These are phyloP conservation scores for Hucho hucho DNA, from an alignment of 2,113 vertebrate genomes.

Conservation along the genomic window DNA sequence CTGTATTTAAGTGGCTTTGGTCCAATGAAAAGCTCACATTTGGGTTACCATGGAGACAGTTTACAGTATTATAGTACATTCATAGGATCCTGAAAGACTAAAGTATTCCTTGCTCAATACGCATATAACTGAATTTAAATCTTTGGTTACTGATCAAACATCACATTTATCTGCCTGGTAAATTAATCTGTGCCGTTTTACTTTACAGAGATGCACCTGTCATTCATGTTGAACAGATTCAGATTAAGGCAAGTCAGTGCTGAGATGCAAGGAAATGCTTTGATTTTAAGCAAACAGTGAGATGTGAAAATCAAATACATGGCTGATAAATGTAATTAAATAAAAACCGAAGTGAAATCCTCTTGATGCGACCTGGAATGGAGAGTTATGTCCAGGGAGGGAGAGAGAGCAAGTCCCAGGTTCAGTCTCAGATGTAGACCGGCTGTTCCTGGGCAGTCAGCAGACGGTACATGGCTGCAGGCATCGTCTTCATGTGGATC, in stretches of 20 bases:
- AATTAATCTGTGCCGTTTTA: constrained; percentile 43
- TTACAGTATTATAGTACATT: constrained; percentile 61
- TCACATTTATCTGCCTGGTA: constrained; percentile 48
- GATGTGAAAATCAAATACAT: constrained; percentile 6
- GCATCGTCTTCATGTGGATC: constrained; percentile 99
- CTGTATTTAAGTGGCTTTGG: constrained; percentile 4
- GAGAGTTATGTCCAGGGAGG: constrained; percentile 6
- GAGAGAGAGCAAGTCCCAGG: neutral
- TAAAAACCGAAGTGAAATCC: neutral
- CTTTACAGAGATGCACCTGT: constrained; percentile 25
- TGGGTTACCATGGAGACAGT: constrained; percentile 13
- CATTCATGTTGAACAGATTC: constrained; percentile 40
- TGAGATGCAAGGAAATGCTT: constrained; percentile 6
- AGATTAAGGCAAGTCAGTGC: constrained; percentile 73
- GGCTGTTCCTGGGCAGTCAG: constrained; percentile 97
- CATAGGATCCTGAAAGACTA: constrained; percentile 46
- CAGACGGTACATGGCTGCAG: constrained; percentile 96
- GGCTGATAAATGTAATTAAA: constrained; percentile 14
- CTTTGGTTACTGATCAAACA: constrained; percentile 64
- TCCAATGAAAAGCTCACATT: constrained; percentile 10
- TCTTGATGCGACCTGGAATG: neutral
- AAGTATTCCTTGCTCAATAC: constrained; percentile 65
- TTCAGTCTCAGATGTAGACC: constrained; percentile 87
- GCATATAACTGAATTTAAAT: constrained; percentile 71
- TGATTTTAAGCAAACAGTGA: constrained; percentile 35